Percentiles rank a stretch among this genome's conserved stretches.
Conservation (phyloP, 2,113 vertebrate genomes). For the Thamnophis sirtalis region DNA sequence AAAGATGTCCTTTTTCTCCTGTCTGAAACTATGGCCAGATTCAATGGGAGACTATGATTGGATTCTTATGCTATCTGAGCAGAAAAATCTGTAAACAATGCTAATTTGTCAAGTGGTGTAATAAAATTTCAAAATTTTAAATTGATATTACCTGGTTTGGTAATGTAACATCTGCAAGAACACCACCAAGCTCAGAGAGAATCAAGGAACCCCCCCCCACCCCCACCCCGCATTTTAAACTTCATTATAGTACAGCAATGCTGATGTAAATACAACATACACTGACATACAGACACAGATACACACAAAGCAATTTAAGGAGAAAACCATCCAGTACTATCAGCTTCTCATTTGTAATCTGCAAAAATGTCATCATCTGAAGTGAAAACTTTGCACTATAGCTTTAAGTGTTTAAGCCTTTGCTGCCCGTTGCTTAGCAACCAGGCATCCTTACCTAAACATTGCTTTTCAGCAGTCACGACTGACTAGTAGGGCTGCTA, state of each 20-base stretch:
- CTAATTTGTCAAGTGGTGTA: neutral
- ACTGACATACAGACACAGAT: neutral
- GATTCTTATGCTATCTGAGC: neutral
- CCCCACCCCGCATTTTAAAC: neutral
- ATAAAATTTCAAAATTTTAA: neutral
- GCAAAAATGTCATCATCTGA: conserved; percentile 19
- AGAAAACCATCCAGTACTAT: neutral
- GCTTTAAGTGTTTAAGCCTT: conserved; percentile 71
- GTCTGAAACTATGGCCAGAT: neutral
- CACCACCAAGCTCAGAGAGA: neutral
- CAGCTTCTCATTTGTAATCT: neutral
- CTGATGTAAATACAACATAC: neutral
- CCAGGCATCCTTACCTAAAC: conserved; percentile 83
- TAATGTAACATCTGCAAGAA: neutral
- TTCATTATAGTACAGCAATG: neutral
- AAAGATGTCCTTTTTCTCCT: neutral
- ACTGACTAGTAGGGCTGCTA: conserved; percentile 80
- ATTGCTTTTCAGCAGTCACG: conserved; percentile 86
- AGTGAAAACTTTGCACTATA: conserved; percentile 25
- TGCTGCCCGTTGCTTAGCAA: conserved; percentile 82
- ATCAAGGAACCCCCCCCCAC: neutral
- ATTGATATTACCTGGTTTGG: neutral
- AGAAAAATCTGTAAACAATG: neutral
- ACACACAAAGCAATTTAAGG: neutral
- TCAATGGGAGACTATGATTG: neutral